Base-by-base conservation (phyloP, 2,797 vertebrate species). In the Coracias cyanogaster region DNA sequence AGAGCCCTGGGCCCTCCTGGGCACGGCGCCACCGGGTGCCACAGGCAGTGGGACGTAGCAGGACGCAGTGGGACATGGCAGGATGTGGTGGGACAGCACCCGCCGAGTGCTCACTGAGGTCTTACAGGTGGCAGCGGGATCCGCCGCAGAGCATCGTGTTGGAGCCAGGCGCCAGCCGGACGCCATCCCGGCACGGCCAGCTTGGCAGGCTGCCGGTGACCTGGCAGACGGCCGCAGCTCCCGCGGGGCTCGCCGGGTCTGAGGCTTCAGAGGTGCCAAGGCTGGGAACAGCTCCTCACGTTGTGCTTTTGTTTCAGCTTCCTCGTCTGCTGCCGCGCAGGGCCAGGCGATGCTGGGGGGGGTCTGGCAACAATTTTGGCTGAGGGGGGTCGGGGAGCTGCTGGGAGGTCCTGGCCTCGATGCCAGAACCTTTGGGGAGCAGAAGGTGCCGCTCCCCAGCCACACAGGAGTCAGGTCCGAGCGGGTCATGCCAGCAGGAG, bases 401-500 rank as follows among this genome's bases (percentile, higher is more conserved):
- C 31, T 29, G 24, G 24, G 45, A 16, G 43, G 41, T 41, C 33
- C 24, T 5, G 9, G 49, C 12, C 18, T 33, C 12, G 0, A 22
- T 15, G 51, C 20, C 9, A 19, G 31, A 5, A 35, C 28, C 10
- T 31, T 49, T 18, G 29, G 28, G 39, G 35, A 67, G 57, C 49
- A 69, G 33, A 57, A 31, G 25, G 19, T 51, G 48, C 65, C 1
- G 2, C 43, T 84, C 26, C 10, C 9, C 4, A 9, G 9, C 13
- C 2, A 1, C 22, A 3, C 0, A 0, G 60, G n/a, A 72, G 64
- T 45, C 0, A 0, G 17, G 15, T 29, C 24, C 3, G 3, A 29
- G 72, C 1, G 6, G 48, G 17, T 35, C 2, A 1, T 2, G 4
- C 33, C 74, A 43, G 54, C n/a, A 31, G 37, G 39, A 88, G 39